Evolutionary conservation across 2,888 invertebrate species (phyloP), one percentile per base, ranked within the genome.

Genomic region (Drosophila anomelani): DNA sequence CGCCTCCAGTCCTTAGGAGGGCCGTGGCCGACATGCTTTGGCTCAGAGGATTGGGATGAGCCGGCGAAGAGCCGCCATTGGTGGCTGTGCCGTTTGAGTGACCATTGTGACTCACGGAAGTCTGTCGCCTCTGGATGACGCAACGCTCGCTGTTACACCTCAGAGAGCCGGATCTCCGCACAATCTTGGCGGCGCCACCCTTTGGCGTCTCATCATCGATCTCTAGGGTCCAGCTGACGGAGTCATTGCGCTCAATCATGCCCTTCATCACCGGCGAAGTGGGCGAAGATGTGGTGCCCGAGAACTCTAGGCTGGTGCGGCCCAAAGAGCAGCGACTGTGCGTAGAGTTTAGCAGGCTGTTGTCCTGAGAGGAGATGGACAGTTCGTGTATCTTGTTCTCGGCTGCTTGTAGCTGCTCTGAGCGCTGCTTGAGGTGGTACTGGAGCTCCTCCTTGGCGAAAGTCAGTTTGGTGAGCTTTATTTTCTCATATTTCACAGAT

Each of bases 361-460:
- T 73, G 32, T 90, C 90, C 32, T 78, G 83, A 1, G 85, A 77
- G n/a, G 80, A 10, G 13, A 56, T 43, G 41, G 79, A 87, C 5
- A 86, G 83, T 53, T 92, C 92, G 1, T 89, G 88, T 20, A 92
- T 71, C 72, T 92, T 91, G 0, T 84, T 80, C 68, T 91, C 91
- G 3, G 91, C 89, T 29, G 91, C 79, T 39, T 90, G 89, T 15
- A 92, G 93, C 49, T 96, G 96, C 92, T 96, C 96, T 64, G 95
- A 95, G 91, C 96, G 96, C 91, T 97, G 96, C 86, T 96, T 94
- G 67, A 98, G 94, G 90, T 96, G 96, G 95, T 97, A 98, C 85
- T 96, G 95, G 4, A 98, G 94, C 92, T 98, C 97, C 93, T 98
- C 98, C 90, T 97, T 98, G 90, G 96, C 95, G 89, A 96, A 96